These are phyloP conservation scores for Monoplex corrugatus DNA, from an alignment of 2,888 invertebrate genomes.

Conservation along the genomic window DNA sequence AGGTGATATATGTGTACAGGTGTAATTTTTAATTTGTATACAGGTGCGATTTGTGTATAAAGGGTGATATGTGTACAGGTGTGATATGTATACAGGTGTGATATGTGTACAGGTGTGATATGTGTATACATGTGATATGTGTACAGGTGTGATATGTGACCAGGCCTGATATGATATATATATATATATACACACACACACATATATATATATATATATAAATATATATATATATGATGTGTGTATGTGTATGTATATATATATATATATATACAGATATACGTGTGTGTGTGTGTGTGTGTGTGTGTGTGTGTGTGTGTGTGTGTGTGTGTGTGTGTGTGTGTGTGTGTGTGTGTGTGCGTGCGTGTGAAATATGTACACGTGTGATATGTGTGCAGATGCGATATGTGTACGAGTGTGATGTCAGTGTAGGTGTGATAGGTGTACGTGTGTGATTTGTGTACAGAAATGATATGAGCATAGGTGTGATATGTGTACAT, in stretches of 20 bases:
- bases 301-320: not conserved
- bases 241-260: not conserved
- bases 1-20: not conserved
- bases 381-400: not conserved
- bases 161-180: not conserved
- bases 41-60: not conserved
- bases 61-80: not conserved
- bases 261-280: not conserved
- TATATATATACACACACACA: no score
- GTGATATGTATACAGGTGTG: not conserved
- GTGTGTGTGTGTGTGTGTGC: not conserved
- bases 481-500: not conserved
- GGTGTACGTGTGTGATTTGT: not conserved
- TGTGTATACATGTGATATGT: no score
- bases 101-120: no score
- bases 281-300: not conserved
- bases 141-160: not conserved
- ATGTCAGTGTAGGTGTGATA: not conserved
- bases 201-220: no score
- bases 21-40: not conserved
- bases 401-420: not conserved
- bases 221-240: not conserved
- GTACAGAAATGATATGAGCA: not conserved
- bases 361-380: not conserved
- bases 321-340: not conserved